A percentile compares a stretch with the other conserved stretches of the same genome.
These are phyloP conservation scores for Meiosimyza platycephala DNA, from an alignment of 2,888 invertebrate genomes.

Conservation along the genomic window DNA sequence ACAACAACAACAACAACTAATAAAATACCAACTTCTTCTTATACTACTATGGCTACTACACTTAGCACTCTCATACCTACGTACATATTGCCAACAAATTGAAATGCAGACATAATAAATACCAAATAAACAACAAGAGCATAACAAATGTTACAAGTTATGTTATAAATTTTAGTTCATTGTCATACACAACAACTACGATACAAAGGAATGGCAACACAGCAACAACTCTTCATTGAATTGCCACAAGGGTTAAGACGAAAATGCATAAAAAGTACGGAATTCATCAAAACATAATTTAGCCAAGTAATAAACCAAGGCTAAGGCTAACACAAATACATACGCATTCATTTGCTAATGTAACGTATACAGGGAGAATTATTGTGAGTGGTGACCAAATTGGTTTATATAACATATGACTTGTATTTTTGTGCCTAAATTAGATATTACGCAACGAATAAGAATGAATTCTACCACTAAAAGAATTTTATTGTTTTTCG, in stretches of 20 bases:
- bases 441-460: too few species aligned
- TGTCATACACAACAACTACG: conserved; percentile 16
- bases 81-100: background rate
- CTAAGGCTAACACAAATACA: conserved; percentile 37
- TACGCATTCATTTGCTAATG: background rate
- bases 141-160: conserved; percentile 5
- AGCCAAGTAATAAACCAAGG: conserved; percentile 34
- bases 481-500: too few species aligned
- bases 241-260: background rate
- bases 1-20: conserved; percentile 1
- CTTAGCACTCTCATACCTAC: too few species aligned
- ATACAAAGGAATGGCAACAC: conserved; percentile 22
- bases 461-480: too few species aligned
- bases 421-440: too few species aligned
- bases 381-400: too few species aligned
- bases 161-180: conserved; percentile 12
- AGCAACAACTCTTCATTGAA: background rate
- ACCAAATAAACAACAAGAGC: background rate
- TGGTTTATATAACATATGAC: background rate
- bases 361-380: too few species aligned
- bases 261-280: conserved; percentile 11
- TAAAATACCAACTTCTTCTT: background rate
- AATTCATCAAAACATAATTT: conserved; percentile 36
- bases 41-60: too few species aligned
- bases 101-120: conserved; percentile 4